A percentile compares a stretch with the other conserved stretches of the same genome.
Conservation (phyloP, 2,113 vertebrate genomes). For the Delphinus delphis region DNA sequence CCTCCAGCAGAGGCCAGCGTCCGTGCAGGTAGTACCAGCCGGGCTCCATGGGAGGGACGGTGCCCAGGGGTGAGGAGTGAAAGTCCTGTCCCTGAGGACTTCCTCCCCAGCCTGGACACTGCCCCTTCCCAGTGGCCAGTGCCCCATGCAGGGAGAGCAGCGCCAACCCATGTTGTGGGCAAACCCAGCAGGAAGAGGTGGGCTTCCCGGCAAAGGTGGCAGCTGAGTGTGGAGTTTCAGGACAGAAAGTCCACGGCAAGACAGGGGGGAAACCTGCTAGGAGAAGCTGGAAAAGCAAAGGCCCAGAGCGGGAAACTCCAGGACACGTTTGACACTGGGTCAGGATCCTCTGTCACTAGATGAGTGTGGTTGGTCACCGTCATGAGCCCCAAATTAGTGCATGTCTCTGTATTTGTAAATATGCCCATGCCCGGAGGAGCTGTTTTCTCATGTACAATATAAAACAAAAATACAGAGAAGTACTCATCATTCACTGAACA, state of each 20-base stretch:
- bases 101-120: too few relatives aligned
- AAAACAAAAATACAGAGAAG: background rate
- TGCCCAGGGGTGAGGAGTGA: background rate
- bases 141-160: rapidly evolving
- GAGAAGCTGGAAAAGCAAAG: background rate
- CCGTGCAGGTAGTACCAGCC: rapidly evolving
- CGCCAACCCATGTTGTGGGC: rapidly evolving
- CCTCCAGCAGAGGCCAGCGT: background rate
- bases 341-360: background rate
- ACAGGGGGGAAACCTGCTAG: rapidly evolving
- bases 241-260: background rate
- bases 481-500: background rate
- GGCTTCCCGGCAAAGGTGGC: background rate
- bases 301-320: rapidly evolving
- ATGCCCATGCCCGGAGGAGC: background rate
- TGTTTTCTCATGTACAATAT: background rate
- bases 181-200: background rate
- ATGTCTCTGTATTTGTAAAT: background rate
- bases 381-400: rapidly evolving
- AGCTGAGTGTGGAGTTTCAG: rapidly evolving
- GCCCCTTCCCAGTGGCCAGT: background rate
- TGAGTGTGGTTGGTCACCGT: rapidly evolving
- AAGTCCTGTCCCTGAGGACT: background rate
- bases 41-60: background rate
- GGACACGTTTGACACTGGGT: too few relatives aligned